Evolutionary conservation across 2,797 vertebrate species (phyloP).

Genomic region (Peromyscus attwateri): DNA sequence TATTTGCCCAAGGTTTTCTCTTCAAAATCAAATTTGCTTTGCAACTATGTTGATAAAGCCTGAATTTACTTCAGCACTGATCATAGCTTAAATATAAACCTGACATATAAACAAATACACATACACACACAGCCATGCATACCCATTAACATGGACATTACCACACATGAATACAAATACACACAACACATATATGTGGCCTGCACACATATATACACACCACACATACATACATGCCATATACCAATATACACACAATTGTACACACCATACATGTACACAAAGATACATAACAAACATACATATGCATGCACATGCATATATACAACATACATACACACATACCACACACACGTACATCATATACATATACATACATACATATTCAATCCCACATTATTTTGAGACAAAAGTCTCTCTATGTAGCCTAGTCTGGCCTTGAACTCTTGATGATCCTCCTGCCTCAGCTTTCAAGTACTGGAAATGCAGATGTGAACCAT

Average conservation of each 20-base stretch:
- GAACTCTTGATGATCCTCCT: neutral
- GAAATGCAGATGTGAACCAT: neutral
- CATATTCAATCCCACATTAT: neutral
- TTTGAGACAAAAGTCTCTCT: neutral
- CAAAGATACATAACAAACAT: neutral
- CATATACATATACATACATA: neutral
- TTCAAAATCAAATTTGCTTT: neutral
- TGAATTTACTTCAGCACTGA: neutral
- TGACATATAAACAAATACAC: neutral
- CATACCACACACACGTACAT: neutral
- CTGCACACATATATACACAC: neutral
- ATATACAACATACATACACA: neutral
- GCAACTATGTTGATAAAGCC: neutral
- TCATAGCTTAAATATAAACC: neutral
- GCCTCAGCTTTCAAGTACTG: neutral
- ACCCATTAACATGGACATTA: neutral
- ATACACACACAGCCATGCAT: neutral
- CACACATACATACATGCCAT: neutral
- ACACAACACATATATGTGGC: neutral
- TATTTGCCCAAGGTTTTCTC: neutral
- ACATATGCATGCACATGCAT: neutral
- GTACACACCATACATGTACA: neutral
- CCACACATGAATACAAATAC: neutral
- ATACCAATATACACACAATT: neutral
- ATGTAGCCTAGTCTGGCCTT: neutral